Evolutionary conservation across 2,888 invertebrate species (phyloP).

Genomic region (Stenurella melanura): DNA sequence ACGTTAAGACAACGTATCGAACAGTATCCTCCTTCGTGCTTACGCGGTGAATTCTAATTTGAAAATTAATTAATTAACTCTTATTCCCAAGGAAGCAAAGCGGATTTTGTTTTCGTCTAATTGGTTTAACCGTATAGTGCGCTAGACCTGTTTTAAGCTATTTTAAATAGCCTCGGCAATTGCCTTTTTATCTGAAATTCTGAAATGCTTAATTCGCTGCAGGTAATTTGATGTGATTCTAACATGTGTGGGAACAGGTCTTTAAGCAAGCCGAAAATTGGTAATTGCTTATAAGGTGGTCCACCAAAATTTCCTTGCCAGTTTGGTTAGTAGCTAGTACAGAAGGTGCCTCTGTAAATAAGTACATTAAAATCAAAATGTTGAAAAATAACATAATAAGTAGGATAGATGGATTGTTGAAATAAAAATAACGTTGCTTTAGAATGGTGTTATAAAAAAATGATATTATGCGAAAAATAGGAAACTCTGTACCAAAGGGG

Average conservation of each 20-base stretch:
- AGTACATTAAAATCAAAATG: no score
- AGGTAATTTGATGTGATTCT: not conserved
- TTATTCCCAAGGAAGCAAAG: constrained; percentile 34
- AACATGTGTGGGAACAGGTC: constrained; percentile 4
- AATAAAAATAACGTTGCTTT: no score
- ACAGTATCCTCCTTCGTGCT: not conserved
- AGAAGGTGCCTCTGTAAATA: no score
- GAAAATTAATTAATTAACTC: constrained; percentile 27
- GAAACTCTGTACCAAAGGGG: no score
- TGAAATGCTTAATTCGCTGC: not conserved
- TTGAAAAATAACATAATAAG: no score
- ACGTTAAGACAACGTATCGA: not conserved
- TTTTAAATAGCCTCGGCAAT: not conserved
- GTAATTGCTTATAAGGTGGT: not conserved
- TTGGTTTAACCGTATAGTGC: constrained; percentile 23
- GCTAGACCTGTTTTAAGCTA: constrained; percentile 25
- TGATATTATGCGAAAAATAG: no score
- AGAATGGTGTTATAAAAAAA: no score
- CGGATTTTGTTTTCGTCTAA: constrained; percentile 16
- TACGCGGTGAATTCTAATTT: constrained; percentile 22
- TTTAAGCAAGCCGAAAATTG: constrained; percentile 1
- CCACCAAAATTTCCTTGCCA: no score
- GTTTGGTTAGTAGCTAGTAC: no score
- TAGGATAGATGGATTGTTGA: no score
- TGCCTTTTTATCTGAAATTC: not conserved